These are phyloP conservation scores for Fundulus diaphanus DNA, from an alignment of 2,797 vertebrate species.

Conservation along the genomic window DNA sequence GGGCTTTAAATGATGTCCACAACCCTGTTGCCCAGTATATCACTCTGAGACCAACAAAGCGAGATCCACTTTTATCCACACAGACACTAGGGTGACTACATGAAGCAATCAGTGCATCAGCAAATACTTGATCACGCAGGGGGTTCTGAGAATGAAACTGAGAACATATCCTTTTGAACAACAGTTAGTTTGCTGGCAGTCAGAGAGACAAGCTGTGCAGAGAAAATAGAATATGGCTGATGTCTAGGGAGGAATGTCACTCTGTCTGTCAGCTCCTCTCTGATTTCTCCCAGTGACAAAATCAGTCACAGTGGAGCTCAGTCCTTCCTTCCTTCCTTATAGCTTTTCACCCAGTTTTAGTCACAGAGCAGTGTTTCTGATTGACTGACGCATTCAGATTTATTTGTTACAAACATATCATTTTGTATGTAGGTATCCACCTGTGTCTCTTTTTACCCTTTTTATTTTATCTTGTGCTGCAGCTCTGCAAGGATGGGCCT, in stretches of 20 bases:
- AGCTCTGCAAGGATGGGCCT: neutral
- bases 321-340: slow-evolving; percentile 18
- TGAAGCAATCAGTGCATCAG: neutral
- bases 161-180: neutral
- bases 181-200: slow-evolving; percentile 6
- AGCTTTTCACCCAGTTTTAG: neutral
- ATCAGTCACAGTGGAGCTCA: slow-evolving; percentile 31
- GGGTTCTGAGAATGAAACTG: slow-evolving; percentile 5
- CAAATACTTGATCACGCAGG: slow-evolving; percentile 6
- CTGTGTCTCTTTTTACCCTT: neutral
- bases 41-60: neutral
- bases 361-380: neutral
- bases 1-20: neutral
- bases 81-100: neutral
- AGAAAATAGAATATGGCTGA: slow-evolving; percentile 58
- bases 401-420: neutral
- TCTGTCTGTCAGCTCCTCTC: slow-evolving; percentile 44
- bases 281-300: slow-evolving; percentile 57
- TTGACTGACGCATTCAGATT: neutral
- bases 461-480: neutral
- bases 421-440: neutral
- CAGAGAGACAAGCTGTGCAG: slow-evolving; percentile 31
- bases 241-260: slow-evolving; percentile 57
- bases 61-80: slow-evolving; percentile 6
- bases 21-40: neutral